A percentile compares a stretch with the other conserved stretches of the same genome.
Conservation (phyloP, 2,888 invertebrate genomes). For the Tubiluchus corallicola region DNA sequence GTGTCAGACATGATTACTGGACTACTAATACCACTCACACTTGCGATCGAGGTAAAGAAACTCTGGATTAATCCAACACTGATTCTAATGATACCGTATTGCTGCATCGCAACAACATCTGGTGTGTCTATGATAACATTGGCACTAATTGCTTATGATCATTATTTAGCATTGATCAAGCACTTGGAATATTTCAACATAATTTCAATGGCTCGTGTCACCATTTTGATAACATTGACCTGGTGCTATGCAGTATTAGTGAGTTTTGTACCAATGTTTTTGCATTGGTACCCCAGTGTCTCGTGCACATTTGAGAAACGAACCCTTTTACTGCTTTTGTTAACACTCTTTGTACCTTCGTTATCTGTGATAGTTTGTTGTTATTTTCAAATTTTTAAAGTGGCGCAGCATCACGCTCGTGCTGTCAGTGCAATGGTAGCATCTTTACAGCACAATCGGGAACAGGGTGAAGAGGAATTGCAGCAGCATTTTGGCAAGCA, state of each 20-base stretch:
- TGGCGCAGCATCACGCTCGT: neutral
- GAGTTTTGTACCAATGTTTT: neutral
- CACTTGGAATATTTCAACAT: neutral
- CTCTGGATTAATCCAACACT: no score
- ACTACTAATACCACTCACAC: neutral
- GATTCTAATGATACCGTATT: neutral
- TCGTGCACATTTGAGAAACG: neutral
- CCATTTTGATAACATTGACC: neutral
- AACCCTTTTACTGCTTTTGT: neutral
- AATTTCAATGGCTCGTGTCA: neutral
- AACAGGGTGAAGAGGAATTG: no score
- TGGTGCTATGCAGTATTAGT: neutral
- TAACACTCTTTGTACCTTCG: neutral
- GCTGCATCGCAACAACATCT: neutral
- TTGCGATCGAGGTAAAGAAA: neutral
- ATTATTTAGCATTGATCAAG: neutral
- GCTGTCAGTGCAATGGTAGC: neutral
- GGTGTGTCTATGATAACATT: neutral
- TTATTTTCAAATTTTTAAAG: neutral
- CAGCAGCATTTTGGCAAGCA: neutral
- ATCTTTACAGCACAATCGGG: constrained; percentile 1
- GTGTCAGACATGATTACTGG: neutral
- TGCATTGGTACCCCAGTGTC: neutral
- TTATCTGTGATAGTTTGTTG: neutral
- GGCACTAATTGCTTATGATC: neutral